A percentile compares a stretch with the other conserved stretches of the same genome.
Evolutionary conservation across 2,888 invertebrate genomes (phyloP).

Genomic region (Proisotoma minuta): DNA sequence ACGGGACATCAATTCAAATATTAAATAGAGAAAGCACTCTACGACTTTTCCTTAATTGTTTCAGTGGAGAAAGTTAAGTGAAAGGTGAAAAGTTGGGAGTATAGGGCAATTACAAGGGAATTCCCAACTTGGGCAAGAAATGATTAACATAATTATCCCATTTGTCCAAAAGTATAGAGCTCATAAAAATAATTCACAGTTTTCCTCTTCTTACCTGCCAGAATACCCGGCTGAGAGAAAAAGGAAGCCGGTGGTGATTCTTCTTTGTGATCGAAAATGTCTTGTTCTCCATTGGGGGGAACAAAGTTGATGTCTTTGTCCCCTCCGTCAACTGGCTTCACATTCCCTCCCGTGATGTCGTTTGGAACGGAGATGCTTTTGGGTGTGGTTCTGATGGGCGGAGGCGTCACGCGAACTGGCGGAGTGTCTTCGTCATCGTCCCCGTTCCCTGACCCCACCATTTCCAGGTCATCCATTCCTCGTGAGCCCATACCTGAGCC

Average conservation of each 20-base stretch:
- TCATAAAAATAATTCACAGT: no score
- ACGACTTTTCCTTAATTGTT: no score
- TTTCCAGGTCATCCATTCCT: slow-evolving; percentile 25
- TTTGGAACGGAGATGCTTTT: neutral
- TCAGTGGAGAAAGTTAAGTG: no score
- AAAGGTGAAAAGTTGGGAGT: no score
- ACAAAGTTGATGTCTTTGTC: slow-evolving; percentile 1
- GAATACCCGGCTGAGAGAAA: slow-evolving; percentile 89
- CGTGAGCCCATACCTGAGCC: slow-evolving; percentile 28
- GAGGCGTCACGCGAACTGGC: neutral
- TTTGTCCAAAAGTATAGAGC: neutral
- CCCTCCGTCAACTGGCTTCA: neutral
- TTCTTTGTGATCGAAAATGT: slow-evolving; percentile 35
- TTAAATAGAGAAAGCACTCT: no score
- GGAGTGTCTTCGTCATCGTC: slow-evolving; percentile 34
- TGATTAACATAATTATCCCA: neutral
- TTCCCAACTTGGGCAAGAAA: neutral
- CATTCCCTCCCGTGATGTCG: neutral
- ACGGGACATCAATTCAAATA: no score
- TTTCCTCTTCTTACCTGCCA: slow-evolving; percentile 68
- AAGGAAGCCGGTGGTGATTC: slow-evolving; percentile 61
- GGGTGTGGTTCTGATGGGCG: slow-evolving; percentile 8
- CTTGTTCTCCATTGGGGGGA: neutral
- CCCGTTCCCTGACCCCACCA: slow-evolving; percentile 35
- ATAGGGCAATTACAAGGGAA: neutral